phyloP scores from a whole-genome alignment of 2,797 vertebrate species.

The Etheostoma nigrum region DNA sequence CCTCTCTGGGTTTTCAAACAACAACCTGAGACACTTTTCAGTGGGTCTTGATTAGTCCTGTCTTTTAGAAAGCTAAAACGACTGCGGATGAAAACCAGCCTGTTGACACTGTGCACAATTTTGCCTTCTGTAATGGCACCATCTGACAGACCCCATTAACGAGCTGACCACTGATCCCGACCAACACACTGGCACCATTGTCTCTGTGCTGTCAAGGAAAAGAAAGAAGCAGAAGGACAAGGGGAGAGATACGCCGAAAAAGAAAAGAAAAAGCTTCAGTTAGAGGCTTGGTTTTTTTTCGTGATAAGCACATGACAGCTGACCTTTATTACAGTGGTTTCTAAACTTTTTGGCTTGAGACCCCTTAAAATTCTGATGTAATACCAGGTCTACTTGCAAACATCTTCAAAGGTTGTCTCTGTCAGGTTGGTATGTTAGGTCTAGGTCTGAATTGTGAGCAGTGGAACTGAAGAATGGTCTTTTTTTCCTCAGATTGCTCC shows the following conservation, averaged over 20 bases:
- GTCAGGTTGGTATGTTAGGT: neutral
- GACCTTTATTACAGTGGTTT: neutral
- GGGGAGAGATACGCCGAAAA: neutral
- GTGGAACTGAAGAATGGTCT: no score
- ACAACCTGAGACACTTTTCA: slow-evolving; percentile 19
- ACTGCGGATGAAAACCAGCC: slow-evolving; percentile 28
- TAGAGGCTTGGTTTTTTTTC: slow-evolving; percentile 3
- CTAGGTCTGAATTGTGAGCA: neutral
- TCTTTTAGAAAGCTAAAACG: slow-evolving; percentile 24
- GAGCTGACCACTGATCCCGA: slow-evolving; percentile 32
- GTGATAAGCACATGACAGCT: neutral
- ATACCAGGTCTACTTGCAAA: neutral
- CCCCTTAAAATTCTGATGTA: rapidly evolving
- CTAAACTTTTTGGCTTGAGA: neutral
- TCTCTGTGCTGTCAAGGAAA: slow-evolving; percentile 26
- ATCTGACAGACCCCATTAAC: slow-evolving; percentile 55
- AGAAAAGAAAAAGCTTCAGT: neutral
- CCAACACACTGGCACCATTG: slow-evolving; percentile 4
- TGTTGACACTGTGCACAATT: slow-evolving; percentile 45
- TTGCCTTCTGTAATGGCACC: slow-evolving; percentile 38
- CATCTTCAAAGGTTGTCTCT: neutral
- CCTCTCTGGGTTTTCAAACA: slow-evolving; percentile 11
- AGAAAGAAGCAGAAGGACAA: slow-evolving; percentile 7
- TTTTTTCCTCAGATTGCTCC: neutral
- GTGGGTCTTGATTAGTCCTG: slow-evolving; percentile 34